Evolutionary conservation across 1,140 invertebrate species (phyloP), one percentile per base, ranked within the genome.

Genomic region (Ephestia elutella): DNA sequence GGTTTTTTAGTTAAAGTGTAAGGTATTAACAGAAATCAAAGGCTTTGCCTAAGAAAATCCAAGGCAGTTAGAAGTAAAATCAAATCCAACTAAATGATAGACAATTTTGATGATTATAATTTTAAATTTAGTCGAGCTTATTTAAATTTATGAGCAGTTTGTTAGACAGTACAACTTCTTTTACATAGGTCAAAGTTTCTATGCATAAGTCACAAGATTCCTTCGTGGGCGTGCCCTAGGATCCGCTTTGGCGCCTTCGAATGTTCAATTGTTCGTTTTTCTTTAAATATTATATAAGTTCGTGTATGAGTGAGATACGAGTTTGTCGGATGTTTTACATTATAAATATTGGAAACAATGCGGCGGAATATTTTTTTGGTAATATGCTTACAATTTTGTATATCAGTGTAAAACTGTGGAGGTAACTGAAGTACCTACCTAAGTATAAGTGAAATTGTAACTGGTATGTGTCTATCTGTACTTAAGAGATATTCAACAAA

Each of bases 171-270:
- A 44, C 15, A 17, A 44, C 38, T 44, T 44, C 13, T 44, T 32
- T 44, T 44, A 44, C 38, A 44, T 44, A 44, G 38, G 38, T 44
- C n/a, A 44, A n/a, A 44, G 38, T 44, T 44, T 17, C 15, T 44
- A 15, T 44, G 38, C 38, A 44, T 44, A 44, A 44, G 15, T 44
- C 38, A 44, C 32, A 38, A 3, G 38, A 1, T 44, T 44, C 7
- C 10, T 15, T 44, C 38, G 38, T 44, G 38, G 38, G 38, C 15
- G n/a, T 15, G 13, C 38, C 15, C 38, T 15, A 44, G 38, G 38
- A 2, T 15, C 38, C 5, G 2, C 15, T 44, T 17, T 44, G 13
- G 38, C 13, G 38, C 38, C 38, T n/a, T 17, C 15, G 38, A 13
- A 44, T n/a, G 10, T n/a, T 44, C 38, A 44, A 44, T 44, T 44